Conservation (phyloP, 2,113 vertebrate species). For the Rhinogobius similis region DNA sequence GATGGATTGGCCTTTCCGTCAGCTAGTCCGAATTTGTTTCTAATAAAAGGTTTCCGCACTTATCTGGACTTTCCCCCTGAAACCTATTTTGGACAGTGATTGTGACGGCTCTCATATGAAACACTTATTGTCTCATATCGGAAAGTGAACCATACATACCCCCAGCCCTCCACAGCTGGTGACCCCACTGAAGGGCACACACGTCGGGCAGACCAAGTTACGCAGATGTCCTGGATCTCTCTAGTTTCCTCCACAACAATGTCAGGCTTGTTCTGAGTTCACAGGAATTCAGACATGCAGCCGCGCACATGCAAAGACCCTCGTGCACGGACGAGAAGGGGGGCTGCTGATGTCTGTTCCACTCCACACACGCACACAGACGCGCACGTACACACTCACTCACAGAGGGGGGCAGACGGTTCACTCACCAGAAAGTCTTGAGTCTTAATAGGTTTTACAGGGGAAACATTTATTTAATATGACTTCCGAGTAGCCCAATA, state of each 20-base stretch:
- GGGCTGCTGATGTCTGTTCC: constrained; percentile 37
- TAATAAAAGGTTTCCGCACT: neutral
- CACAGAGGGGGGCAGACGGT: neutral
- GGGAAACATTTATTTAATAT: neutral
- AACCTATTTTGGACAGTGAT: constrained; percentile 25
- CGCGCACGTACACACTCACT: constrained; percentile 16
- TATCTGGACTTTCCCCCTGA: neutral
- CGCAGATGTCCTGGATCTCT: constrained; percentile 67
- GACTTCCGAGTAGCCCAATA: neutral
- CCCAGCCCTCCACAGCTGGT: constrained; percentile 74
- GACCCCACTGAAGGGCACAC: constrained; percentile 73
- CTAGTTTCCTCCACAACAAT: constrained; percentile 79
- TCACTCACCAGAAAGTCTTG: constrained; percentile 7
- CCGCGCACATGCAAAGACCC: constrained; percentile 40
- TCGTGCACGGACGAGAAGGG: constrained; percentile 24
- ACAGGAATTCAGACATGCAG: constrained; percentile 66
- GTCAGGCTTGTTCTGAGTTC: constrained; percentile 70
- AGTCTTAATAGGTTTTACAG: constrained; percentile 3
- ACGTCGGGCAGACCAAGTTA: constrained; percentile 47
- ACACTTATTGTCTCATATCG: constrained; percentile 59
- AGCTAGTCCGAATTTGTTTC: neutral
- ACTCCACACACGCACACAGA: constrained; percentile 19
- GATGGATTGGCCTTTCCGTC: neutral
- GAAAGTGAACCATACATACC: constrained; percentile 47
- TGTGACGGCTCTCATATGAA: constrained; percentile 16